These are phyloP conservation scores for Notocelia uddmanniana DNA, from an alignment of 2,888 invertebrate species.

Conservation along the genomic window DNA sequence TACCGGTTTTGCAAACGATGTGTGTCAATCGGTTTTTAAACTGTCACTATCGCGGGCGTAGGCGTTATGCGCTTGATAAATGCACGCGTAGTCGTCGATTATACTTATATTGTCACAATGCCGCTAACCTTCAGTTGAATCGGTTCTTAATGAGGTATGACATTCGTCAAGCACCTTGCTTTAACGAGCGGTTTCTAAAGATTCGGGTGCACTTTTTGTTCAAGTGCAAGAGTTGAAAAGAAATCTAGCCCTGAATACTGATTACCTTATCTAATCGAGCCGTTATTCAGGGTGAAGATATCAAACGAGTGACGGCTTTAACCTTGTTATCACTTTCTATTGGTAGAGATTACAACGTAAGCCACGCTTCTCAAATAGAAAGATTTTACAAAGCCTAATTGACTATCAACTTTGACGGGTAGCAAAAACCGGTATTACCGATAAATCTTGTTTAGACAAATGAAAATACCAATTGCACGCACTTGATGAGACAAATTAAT, in stretches of 20 bases:
- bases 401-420: constrained; percentile 3
- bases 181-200: constrained; percentile 32
- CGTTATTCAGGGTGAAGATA: constrained; percentile 19
- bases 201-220: constrained; percentile 36
- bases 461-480: constrained; percentile 11
- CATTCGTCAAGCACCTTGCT: constrained; percentile 29
- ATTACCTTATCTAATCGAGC: constrained; percentile 8
- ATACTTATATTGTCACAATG: constrained; percentile 40
- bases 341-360: neutral
- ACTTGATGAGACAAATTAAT: neutral
- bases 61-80: constrained; percentile 39
- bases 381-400: constrained; percentile 16
- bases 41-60: constrained; percentile 38
- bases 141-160: constrained; percentile 38
- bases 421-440: constrained; percentile 1
- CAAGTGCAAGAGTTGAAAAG: neutral
- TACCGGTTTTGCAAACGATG: constrained; percentile 40
- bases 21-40: constrained; percentile 43
- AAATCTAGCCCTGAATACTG: constrained; percentile 27
- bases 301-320: neutral
- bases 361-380: neutral
- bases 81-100: constrained; percentile 35
- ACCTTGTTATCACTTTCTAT: constrained; percentile 32
- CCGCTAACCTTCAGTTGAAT: constrained; percentile 41
- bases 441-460: neutral